Evolutionary conservation across 2,113 vertebrate genomes (phyloP), one percentile per base, ranked within the genome.

Genomic region (Numenius arquata): DNA sequence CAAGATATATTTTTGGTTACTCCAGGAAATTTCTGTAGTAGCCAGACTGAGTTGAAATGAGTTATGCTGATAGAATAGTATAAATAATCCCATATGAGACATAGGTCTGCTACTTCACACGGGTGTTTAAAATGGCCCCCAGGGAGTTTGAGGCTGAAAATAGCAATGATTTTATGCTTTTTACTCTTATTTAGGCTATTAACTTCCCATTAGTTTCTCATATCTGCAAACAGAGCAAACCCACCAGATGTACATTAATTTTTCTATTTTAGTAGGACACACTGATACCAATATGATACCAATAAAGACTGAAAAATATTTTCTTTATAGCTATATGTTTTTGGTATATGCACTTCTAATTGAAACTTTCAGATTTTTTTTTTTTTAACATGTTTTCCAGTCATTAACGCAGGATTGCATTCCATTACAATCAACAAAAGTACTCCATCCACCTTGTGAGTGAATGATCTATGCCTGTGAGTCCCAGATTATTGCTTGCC

Each of bases 91-190:
- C 47, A 43, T 30, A 71, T 14, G 36, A 85, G 70, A 79, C 66
- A 75, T 23, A 84, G 55, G 40, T 73, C 74, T 89, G 48, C 34
- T 89, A 32, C 25, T 73, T 92, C 88, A 90, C 68, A 62, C 0
- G 1, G 18, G 15, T 84, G 53, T 84, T 96, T 91, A 79, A 95
- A 88, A 94, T n/a, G 12, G 12, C 27, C 56, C 41, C 58, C 22
- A 43, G 79, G 86, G 76, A 75, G 16, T 32, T 67, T 26, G 47
- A 86, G 73, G 30, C 36, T 87, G 43, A 89, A 95, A 94, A 94
- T 22, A 85, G 23, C 27, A 89, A 72, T 41, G 23, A 72, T 87
- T 97, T 91, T 89, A 67, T 87, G 80, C 40, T 89, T 91, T 80
- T 84, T 72, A 36, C 27, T 66, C 38, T 78, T 92, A 80, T 86